These are phyloP conservation scores for Rhyacichthys aspro DNA, from an alignment of 2,797 vertebrate species.

Conservation along the genomic window DNA sequence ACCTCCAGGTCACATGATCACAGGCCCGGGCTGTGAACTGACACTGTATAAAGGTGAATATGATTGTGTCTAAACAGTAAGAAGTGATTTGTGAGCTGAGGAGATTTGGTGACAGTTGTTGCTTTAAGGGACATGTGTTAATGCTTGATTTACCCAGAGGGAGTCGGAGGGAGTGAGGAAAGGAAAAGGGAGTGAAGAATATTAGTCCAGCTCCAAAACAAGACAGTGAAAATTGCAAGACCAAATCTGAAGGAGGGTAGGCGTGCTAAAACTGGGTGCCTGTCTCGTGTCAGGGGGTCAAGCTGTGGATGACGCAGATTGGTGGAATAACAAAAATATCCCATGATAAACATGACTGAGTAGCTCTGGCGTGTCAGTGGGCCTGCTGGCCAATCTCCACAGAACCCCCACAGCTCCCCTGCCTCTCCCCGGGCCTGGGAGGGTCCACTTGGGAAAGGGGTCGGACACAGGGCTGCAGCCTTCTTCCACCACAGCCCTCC, in stretches of 20 bases:
- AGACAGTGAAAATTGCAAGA: slow-evolving; percentile 49
- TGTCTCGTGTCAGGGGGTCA: slow-evolving; percentile 68
- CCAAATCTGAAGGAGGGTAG: slow-evolving; percentile 49
- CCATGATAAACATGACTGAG: slow-evolving; percentile 75
- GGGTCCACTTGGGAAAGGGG: slow-evolving; percentile 56
- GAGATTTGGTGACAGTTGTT: slow-evolving; percentile 39
- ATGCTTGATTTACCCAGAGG: slow-evolving; percentile 41
- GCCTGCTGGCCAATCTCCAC: slow-evolving; percentile 60
- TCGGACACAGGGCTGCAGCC: slow-evolving; percentile 47
- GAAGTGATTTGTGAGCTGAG: slow-evolving; percentile 55
- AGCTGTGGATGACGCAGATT: slow-evolving; percentile 76
- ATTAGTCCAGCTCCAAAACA: slow-evolving; percentile 57
- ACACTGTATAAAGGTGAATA: slow-evolving; percentile 26
- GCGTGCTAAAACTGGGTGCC: slow-evolving; percentile 65
- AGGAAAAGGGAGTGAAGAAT: slow-evolving; percentile 54
- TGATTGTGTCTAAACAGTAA: no score
- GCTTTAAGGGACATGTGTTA: slow-evolving; percentile 53
- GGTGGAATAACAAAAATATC: slow-evolving; percentile 76
- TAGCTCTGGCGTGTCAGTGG: slow-evolving; percentile 60
- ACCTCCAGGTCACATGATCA: slow-evolving; percentile 51
- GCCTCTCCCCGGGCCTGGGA: slow-evolving; percentile 46
- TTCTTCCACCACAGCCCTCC: slow-evolving; percentile 54
- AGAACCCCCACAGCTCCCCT: slow-evolving; percentile 56
- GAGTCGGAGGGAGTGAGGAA: slow-evolving; percentile 18
- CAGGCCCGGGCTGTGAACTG: slow-evolving; percentile 28